Conservation (phyloP, 2,113 vertebrate genomes). For the Cranoglanis bouderius region DNA sequence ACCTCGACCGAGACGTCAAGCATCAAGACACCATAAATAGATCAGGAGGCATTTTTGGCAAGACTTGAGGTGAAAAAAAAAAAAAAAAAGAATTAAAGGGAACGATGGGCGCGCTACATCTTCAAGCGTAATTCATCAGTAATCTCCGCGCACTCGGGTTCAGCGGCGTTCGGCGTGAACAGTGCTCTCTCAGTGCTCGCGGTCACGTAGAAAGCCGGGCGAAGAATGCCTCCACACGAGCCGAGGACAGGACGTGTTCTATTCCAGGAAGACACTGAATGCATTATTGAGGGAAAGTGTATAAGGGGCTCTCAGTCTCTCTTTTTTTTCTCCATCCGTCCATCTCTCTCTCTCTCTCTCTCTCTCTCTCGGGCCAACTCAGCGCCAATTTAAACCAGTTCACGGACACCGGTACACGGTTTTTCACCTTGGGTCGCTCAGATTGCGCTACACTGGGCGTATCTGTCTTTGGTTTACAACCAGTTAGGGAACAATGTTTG, state of each 20-base stretch:
- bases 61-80: neutral
- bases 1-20: neutral
- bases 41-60: neutral
- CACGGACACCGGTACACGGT: neutral
- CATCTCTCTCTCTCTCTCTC: conserved; percentile 7
- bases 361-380: conserved; percentile 1
- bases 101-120: neutral
- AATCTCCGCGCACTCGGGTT: neutral
- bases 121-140: neutral
- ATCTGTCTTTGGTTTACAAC: neutral
- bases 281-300: conserved; percentile 36
- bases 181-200: conserved; percentile 30
- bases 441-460: neutral
- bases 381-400: conserved; percentile 1
- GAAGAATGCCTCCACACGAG: conserved; percentile 18
- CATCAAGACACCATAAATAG: neutral
- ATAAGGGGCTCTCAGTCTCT: conserved; percentile 36
- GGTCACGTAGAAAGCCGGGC: conserved; percentile 15
- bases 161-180: neutral
- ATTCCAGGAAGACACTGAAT: conserved; percentile 43
- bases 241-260: conserved; percentile 45
- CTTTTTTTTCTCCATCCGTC: neutral
- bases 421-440: neutral
- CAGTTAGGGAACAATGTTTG: neutral
- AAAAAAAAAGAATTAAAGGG: neutral